Conservation (phyloP, 2,797 vertebrate species). For the Gymnopithys bicolor region DNA sequence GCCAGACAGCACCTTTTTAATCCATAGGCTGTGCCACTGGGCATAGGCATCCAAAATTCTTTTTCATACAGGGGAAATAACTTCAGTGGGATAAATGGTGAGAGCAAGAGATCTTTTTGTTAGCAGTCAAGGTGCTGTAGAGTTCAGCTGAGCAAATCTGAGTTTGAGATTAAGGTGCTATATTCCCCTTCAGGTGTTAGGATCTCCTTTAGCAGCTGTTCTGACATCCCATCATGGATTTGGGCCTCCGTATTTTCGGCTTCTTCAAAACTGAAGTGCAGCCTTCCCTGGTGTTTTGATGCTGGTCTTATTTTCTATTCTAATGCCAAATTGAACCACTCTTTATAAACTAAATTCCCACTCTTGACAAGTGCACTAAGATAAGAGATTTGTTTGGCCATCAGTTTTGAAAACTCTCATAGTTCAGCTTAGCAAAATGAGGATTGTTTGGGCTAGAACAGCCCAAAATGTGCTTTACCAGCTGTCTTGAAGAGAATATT, state of each 20-base stretch:
- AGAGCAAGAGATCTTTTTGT: not conserved
- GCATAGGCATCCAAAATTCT: not conserved
- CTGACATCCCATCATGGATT: rapidly evolving
- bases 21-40: not conserved
- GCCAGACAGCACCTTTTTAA: not conserved
- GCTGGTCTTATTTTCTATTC: not conserved
- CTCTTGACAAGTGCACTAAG: not conserved
- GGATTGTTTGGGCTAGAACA: not conserved
- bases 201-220: not conserved
- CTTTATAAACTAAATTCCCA: not conserved
- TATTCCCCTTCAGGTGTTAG: not conserved
- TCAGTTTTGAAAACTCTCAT: not conserved
- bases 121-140: not conserved
- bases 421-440: not conserved
- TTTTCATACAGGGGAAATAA: not conserved
- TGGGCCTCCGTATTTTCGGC: not conserved
- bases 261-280: not conserved
- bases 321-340: not conserved
- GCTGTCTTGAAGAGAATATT: not conserved
- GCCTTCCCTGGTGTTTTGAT: not conserved
- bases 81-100: not conserved
- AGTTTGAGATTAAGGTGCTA: not conserved
- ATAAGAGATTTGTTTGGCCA: not conserved
- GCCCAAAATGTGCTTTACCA: not conserved
- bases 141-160: not conserved